phyloP scores from a whole-genome alignment of 2,797 vertebrate genomes.

The Enteromius argenteus region DNA sequence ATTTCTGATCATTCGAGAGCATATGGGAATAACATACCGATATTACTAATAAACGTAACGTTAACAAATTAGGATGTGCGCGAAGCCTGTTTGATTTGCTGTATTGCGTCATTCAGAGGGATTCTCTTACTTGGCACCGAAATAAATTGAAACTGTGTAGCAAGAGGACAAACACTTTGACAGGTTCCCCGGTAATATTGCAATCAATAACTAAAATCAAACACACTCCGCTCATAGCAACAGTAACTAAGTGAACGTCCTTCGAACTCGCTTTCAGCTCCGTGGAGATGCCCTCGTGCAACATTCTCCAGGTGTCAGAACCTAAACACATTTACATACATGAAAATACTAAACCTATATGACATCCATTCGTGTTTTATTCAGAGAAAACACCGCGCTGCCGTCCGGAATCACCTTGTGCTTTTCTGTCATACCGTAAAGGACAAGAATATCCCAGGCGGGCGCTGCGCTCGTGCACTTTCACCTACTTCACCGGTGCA shows the following conservation, averaged over 20 bases:
- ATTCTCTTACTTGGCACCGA: background rate
- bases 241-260: background rate
- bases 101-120: background rate
- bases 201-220: background rate
- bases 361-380: background rate
- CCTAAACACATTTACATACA: background rate
- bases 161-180: background rate
- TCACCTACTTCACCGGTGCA: conserved; percentile 46
- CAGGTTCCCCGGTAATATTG: background rate
- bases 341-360: background rate
- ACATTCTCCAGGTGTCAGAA: conserved; percentile 6
- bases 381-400: background rate
- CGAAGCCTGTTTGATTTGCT: background rate
- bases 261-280: conserved; percentile 68
- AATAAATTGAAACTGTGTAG: background rate
- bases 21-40: too few species aligned
- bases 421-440: background rate
- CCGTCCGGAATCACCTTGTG: background rate
- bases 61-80: background rate
- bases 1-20: too few species aligned
- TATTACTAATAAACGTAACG: background rate
- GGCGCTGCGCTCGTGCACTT: conserved; percentile 39
- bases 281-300: conserved; percentile 65
- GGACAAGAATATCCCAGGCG: background rate
- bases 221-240: background rate